Conservation (phyloP, 35 echinoderm and acorn worm species). For the Ophioderma brevispina region DNA sequence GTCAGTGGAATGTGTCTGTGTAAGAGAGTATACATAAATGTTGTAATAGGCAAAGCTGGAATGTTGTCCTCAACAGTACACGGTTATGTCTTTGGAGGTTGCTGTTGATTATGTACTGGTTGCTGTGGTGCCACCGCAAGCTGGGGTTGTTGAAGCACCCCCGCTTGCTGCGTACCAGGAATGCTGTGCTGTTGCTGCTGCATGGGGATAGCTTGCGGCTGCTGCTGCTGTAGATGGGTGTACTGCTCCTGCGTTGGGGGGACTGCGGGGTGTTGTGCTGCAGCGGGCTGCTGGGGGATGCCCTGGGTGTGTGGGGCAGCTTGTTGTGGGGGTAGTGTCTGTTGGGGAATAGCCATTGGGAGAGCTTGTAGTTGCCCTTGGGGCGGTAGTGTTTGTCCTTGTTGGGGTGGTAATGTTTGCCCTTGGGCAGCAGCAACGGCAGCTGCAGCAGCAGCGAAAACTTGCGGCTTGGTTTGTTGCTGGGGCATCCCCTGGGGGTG, state of each 20-base stretch:
- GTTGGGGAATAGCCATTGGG: too few relatives aligned
- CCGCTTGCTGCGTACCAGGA: not conserved
- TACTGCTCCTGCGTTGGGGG: not conserved
- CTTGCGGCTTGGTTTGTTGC: not conserved
- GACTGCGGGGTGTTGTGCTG: not conserved
- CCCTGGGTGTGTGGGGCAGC: too few relatives aligned
- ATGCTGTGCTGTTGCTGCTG: not conserved
- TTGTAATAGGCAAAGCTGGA: not conserved
- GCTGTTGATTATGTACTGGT: not conserved
- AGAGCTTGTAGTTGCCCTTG: too few relatives aligned
- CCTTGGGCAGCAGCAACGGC: too few relatives aligned
- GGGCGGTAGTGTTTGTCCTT: too few relatives aligned
- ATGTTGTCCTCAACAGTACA: not conserved
- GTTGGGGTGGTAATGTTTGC: too few relatives aligned
- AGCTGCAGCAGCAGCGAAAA: too few relatives aligned
- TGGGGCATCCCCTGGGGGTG: not conserved
- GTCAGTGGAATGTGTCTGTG: constrained; percentile 12
- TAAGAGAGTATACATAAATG: not conserved
- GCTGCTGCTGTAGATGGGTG: not conserved
- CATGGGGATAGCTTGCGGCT: too few relatives aligned
- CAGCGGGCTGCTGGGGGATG: too few relatives aligned
- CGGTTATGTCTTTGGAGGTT: constrained; percentile 3
- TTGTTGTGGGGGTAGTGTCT: too few relatives aligned
- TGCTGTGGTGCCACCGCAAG: not conserved
- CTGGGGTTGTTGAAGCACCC: not conserved